phyloP scores from a whole-genome alignment of 2,113 vertebrate species.

The Plestiodon gilberti region DNA sequence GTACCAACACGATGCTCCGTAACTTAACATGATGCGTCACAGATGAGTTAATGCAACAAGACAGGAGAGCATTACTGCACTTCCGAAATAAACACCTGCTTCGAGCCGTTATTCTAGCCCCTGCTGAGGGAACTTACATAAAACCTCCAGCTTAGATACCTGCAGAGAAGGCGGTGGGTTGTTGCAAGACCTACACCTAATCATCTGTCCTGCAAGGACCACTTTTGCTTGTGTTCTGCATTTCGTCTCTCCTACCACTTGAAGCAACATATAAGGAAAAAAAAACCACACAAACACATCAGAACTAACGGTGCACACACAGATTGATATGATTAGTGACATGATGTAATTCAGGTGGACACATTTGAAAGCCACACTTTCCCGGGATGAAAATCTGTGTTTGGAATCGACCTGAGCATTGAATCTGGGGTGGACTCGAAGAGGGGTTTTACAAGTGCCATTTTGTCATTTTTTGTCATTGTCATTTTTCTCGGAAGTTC shows the following conservation, averaged over 20 bases:
- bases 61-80: slow-evolving; percentile 30
- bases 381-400: background rate
- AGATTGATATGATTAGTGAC: background rate
- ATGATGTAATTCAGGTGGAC: background rate
- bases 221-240: background rate
- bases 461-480: no score
- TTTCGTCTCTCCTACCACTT: background rate
- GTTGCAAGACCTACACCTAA: rapidly evolving
- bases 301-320: background rate
- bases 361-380: background rate
- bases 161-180: background rate
- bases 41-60: slow-evolving; percentile 35
- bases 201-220: background rate
- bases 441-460: background rate
- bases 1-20: slow-evolving; percentile 3
- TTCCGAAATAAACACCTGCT: slow-evolving; percentile 41
- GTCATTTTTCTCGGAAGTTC: no score
- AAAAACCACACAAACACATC: background rate
- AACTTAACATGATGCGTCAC: slow-evolving; percentile 24
- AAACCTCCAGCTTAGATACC: background rate
- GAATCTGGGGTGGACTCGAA: no score
- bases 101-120: slow-evolving; percentile 18
- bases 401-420: background rate
- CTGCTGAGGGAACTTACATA: slow-evolving; percentile 30
- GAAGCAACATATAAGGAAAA: background rate